A percentile compares a stretch with the other conserved stretches of the same genome.
phyloP scores from a whole-genome alignment of 2,113 vertebrate species.

The Labeo catla region DNA sequence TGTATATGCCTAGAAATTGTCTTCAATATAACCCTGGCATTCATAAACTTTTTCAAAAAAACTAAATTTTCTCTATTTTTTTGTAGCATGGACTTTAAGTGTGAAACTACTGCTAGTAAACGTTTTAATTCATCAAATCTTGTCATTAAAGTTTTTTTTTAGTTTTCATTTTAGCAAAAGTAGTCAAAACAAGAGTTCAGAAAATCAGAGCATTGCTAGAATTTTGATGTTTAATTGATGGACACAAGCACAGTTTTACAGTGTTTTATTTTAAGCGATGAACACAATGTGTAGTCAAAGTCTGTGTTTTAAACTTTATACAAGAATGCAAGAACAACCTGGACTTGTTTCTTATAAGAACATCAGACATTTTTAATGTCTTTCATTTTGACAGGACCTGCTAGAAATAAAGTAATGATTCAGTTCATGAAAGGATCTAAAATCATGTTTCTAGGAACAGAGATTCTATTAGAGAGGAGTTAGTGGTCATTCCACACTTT shows the following conservation, averaged over 20 bases:
- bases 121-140: too few relatives aligned
- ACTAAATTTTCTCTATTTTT: too few relatives aligned
- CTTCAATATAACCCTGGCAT: neutral
- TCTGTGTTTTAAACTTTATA: neutral
- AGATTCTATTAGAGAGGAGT: neutral
- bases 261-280: neutral
- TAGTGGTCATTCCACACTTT: neutral
- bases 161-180: neutral
- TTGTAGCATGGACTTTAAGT: neutral
- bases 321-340: neutral
- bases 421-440: slow-evolving; percentile 3
- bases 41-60: neutral
- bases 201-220: neutral
- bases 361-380: neutral
- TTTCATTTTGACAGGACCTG: neutral
- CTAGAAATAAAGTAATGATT: neutral
- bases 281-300: neutral
- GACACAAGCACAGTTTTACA: neutral
- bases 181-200: neutral
- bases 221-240: neutral
- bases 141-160: neutral
- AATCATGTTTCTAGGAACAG: slow-evolving; percentile 14
- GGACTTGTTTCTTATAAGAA: neutral
- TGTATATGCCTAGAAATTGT: neutral
- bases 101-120: neutral